Base-by-base conservation (phyloP, 2,888 invertebrate species). In the Sicus ferrugineus region DNA sequence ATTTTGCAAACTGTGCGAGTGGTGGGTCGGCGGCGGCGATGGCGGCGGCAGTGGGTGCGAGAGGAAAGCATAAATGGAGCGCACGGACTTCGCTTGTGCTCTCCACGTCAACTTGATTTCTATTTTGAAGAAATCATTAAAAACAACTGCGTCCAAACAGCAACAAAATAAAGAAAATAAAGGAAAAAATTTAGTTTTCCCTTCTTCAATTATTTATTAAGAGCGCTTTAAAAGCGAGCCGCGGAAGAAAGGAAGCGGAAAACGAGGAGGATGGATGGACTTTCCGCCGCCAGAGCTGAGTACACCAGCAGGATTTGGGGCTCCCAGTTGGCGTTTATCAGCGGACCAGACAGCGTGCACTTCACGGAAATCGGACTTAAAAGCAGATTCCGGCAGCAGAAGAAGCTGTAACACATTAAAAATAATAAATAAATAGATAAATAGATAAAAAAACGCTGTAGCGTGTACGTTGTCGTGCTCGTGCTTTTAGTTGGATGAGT, bases 81-180 rank as follows among this genome's bases (percentile, higher is more conserved):
- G 50, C 7, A 14, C 26, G 16, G 26, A 54, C 21, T 54, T 23
- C 26, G 54, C 21, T 54, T 23, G 54, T 16, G 26, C 26, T 34
- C 11, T n/a, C 23, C 21, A 54, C 26, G 54, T 28, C 14, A 2
- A 2, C 11, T 26, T 4, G 1, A 1, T 7, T 16, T 7, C 16
- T 59, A 59, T 59, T 59, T 59, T 59, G 59, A 19, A 59, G 23
- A 19, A 59, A 59, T 59, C 59, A 59, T 59, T 59, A 59, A 34
- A 59, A 59, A 38, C 59, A 59, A 38, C 59, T 59, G 59, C 11
- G 34, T 6, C 3, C 59, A 59, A 6, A 3, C n/a, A 21, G 21
- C 19, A 50, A 46, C 46, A 46, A 9, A 50, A 50, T n/a, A 42
- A 42, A 9, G 50, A 50, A 3, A 21, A 21, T 2, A 50, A 50